Base-by-base conservation (phyloP, 53 echinoderm and acorn worm species). In the Holothuria scabra region DNA sequence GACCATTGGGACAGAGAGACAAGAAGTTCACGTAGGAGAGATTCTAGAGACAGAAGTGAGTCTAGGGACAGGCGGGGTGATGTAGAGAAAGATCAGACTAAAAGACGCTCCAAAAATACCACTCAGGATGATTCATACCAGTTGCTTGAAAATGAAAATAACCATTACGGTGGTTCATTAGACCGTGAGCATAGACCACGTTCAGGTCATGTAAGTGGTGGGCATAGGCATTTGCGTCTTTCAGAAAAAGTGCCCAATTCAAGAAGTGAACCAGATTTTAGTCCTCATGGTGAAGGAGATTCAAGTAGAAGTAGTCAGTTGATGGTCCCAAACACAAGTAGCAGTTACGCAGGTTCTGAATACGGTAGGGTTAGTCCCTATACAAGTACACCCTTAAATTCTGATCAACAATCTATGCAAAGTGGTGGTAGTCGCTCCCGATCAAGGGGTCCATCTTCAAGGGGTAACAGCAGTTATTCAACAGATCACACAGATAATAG, bases 211-310 rank as follows among this genome's bases (percentile, higher is more conserved):
- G 72, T 23, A 1, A 41, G 72, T 14, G 72, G 48, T 44, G 48
- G 34, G 8, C 46, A 28, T 22, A 52, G 52, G 52, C 3, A 52
- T 52, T 52, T 52, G 18, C 52, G 18, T 12, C 52, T 52, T 3
- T 13, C 72, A 48, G 72, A 72, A 72, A 44, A 34, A 9, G 49
- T 57, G 29, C 59, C 58, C 23, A 79, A 30, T 79, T 57, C 58
- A 8, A 79, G 56, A 8, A 79, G 58, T 59, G 79, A 56, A 14
- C 58, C 79, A 20, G 79, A 57, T 30, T 79, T 79, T 30, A 58
- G 79, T 79, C 79, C 79, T 26, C 79, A 31, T 44, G 72, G 72
- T 34, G 76, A 26, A 76, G 76, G 55, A 57, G 52, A 55, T 29
- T 33, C 24, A 24, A 57, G 23, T 55, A 56, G 55, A 12, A 78